Conservation (phyloP, 2,888 invertebrate species). For the Drosophila rubida region DNA sequence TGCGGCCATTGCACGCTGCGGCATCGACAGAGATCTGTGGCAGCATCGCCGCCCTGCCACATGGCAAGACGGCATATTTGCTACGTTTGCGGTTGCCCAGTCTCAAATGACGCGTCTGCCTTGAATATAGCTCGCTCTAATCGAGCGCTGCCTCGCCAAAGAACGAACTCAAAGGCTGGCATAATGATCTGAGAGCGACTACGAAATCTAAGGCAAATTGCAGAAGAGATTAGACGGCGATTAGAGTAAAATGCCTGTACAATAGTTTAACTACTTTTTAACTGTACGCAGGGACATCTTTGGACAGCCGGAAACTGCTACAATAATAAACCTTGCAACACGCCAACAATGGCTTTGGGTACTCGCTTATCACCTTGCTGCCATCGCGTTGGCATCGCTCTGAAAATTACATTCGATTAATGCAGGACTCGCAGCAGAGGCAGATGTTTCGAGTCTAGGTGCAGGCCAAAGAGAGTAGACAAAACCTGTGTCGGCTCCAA, state of each 20-base stretch:
- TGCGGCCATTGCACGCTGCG: slow-evolving; percentile 15
- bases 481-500: slow-evolving; percentile 72
- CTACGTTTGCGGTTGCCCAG: slow-evolving; percentile 55
- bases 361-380: slow-evolving; percentile 57
- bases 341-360: slow-evolving; percentile 28
- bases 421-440: slow-evolving; percentile 33
- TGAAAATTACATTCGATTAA: slow-evolving; percentile 75
- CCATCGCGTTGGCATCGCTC: slow-evolving; percentile 54
- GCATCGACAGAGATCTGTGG: background rate
- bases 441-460: slow-evolving; percentile 65
- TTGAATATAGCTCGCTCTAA: slow-evolving; percentile 31
- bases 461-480: slow-evolving; percentile 5
- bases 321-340: slow-evolving; percentile 38
- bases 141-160: slow-evolving; percentile 8
- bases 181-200: slow-evolving; percentile 13
- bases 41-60: slow-evolving; percentile 40
- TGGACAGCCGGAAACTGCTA: slow-evolving; percentile 54
- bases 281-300: slow-evolving; percentile 43
- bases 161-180: background rate
- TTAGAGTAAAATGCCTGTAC: too few relatives aligned
- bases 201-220: slow-evolving; percentile 20
- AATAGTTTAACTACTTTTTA: background rate
- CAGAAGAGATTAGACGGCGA: slow-evolving; percentile 10
- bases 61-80: slow-evolving; percentile 52
- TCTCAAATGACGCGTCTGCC: slow-evolving; percentile 31